These are phyloP conservation scores for Drosophila sordidapex DNA, from an alignment of 2,888 invertebrate species.

Conservation along the genomic window DNA sequence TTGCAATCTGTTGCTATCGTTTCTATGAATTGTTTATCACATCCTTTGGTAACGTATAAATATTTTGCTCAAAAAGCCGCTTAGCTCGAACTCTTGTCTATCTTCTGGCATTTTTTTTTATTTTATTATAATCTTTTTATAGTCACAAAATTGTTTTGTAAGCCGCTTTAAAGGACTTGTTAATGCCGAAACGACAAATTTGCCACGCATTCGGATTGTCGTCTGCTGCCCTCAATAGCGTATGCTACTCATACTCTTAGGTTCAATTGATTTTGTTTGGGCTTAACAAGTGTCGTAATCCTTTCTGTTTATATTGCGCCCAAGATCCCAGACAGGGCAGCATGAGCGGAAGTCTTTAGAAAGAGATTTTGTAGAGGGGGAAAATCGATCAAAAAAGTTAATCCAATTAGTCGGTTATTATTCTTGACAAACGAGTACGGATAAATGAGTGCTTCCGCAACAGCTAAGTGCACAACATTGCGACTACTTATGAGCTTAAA, in stretches of 20 bases:
- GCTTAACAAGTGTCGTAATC: slow-evolving; percentile 47
- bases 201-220: slow-evolving; percentile 36
- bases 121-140: slow-evolving; percentile 39
- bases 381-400: slow-evolving; percentile 42
- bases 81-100: slow-evolving; percentile 28
- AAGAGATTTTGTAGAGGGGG: slow-evolving; percentile 2
- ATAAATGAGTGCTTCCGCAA: slow-evolving; percentile 13
- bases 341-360: neutral
- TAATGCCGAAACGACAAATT: slow-evolving; percentile 61
- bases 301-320: slow-evolving; percentile 37
- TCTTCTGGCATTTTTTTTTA: slow-evolving; percentile 21
- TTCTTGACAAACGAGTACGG: slow-evolving; percentile 8
- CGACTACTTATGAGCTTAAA: slow-evolving; percentile 7
- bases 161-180: slow-evolving; percentile 67
- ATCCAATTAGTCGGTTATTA: slow-evolving; percentile 54
- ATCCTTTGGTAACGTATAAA: slow-evolving; percentile 5
- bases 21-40: slow-evolving; percentile 17
- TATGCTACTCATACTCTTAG: slow-evolving; percentile 1
- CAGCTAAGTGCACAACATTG: neutral
- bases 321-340: neutral
- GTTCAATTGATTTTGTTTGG: slow-evolving; percentile 24
- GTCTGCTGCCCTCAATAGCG: slow-evolving; percentile 16
- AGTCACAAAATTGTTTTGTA: slow-evolving; percentile 63
- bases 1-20: neutral
- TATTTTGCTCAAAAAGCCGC: slow-evolving; percentile 37